phyloP scores from a whole-genome alignment of 2,888 invertebrate genomes.

The Polia nebulosa region DNA sequence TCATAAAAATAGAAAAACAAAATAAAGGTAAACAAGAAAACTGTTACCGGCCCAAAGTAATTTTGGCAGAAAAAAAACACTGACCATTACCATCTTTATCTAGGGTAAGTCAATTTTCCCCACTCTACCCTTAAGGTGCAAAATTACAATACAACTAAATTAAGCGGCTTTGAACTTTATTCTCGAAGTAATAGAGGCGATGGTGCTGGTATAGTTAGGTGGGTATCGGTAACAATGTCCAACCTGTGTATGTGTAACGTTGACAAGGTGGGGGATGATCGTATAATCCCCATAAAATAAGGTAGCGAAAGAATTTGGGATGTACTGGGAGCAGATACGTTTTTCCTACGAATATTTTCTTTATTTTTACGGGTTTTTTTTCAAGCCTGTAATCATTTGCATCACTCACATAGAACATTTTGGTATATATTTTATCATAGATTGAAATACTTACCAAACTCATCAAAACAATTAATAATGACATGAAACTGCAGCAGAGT shows the following conservation, averaged over 20 bases:
- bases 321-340: slow-evolving; percentile 73
- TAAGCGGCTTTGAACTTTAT: slow-evolving; percentile 66
- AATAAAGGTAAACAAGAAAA: slow-evolving; percentile 88
- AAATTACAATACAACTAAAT: slow-evolving; percentile 36
- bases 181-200: slow-evolving; percentile 38
- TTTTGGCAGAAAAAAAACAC: slow-evolving; percentile 83
- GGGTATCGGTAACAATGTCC: slow-evolving; percentile 81
- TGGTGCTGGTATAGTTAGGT: slow-evolving; percentile 33
- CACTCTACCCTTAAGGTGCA: slow-evolving; percentile 75
- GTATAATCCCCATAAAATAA: slow-evolving; percentile 90
- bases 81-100: slow-evolving; percentile 88
- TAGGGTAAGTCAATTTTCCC: slow-evolving; percentile 89
- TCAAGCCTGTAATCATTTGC: background rate
- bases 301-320: slow-evolving; percentile 79
- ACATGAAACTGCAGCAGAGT: too few species aligned
- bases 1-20: slow-evolving; percentile 78
- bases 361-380: background rate
- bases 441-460: too few species aligned
- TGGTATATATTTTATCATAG: too few species aligned
- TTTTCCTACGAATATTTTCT: background rate
- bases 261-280: slow-evolving; percentile 90
- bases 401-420: background rate
- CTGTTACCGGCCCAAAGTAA: slow-evolving; percentile 85
- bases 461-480: too few species aligned
- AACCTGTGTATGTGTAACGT: slow-evolving; percentile 88